Evolutionary conservation across 2,888 invertebrate species (phyloP).

Genomic region (Amorpha juglandis): DNA sequence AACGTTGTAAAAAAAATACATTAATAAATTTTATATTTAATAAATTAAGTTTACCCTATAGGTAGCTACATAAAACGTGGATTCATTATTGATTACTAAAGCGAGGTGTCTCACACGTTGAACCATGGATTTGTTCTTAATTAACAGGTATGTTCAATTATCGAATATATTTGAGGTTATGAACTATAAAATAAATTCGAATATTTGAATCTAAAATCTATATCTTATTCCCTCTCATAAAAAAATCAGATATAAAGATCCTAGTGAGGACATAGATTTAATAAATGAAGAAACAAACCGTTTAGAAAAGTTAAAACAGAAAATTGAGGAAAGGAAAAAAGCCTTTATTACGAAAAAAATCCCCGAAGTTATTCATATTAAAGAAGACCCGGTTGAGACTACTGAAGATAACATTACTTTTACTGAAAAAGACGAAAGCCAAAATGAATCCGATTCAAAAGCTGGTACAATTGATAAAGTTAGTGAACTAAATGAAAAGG

Average conservation of each 20-base stretch:
- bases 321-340: conserved; percentile 84
- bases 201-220: neutral
- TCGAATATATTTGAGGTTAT: conserved; percentile 4
- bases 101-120: no score
- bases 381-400: conserved; percentile 28
- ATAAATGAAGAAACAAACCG: conserved; percentile 81
- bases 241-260: conserved; percentile 73
- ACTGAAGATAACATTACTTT: conserved; percentile 48
- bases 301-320: conserved; percentile 84
- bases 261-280: conserved; percentile 61
- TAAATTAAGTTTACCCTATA: no score
- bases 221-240: neutral
- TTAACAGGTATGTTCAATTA: conserved; percentile 84
- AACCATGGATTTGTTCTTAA: conserved; percentile 88
- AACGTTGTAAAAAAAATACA: no score
- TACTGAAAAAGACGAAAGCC: conserved; percentile 38
- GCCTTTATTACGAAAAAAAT: conserved; percentile 53
- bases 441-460: conserved; percentile 33
- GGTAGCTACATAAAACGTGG: no score
- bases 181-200: neutral
- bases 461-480: conserved; percentile 31
- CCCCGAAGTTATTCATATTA: conserved; percentile 42
- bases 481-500: conserved; percentile 40
- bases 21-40: no score
- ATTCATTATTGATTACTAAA: no score